Base-by-base conservation (phyloP, 1,140 invertebrate genomes). In the Caenorhabditis brenneri region DNA sequence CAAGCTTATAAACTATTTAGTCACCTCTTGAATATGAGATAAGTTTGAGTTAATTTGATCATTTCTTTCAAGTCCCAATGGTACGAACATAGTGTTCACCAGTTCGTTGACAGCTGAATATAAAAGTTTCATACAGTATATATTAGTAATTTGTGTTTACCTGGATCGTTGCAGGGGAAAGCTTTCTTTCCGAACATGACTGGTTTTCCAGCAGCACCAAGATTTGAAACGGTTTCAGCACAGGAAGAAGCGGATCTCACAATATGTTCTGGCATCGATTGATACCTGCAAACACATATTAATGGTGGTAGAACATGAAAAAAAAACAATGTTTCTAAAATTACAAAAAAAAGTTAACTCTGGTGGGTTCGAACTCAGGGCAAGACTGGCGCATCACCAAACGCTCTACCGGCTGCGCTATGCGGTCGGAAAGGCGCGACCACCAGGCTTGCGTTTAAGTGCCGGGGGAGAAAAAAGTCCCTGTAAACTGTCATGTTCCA, bases 221-320 rank as follows among this genome's bases (percentile, higher is more conserved):
- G 65, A 31, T 74, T 74, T 10, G 36, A 46, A 36, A 16, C n/a
- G 10, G 33, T 4, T 15, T 74, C 65, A 24, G 65, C 65, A 19
- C 36, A 12, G n/a, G 16, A 7, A 2, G 65, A 39, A 74, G 65
- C 65, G n/a, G 36, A 6, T 74, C 65, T 74, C 36, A 74, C 65
- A 9, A 74, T 42, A 36, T 74, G n/a, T 24, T 74, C 65, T 12
- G 65, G 36, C 2, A 74, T n/a, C 10, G 65, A n/a, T 19, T 74
- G 65, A 31, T 74, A 74, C 6, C 65, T 74, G 65, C 12, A 65
- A 65, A 39, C n/a, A n/a, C n/a, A n/a, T n/a, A n/a, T n/a, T n/a
- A n/a, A n/a, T n/a, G n/a, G n/a, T n/a, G n/a, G n/a, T n/a, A n/a
- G n/a, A 31, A 74, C 33, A 46, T 42, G 10, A 27, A 4, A 65